Evolutionary conservation across 2,113 vertebrate species (phyloP).

Genomic region (Gulo gulo): DNA sequence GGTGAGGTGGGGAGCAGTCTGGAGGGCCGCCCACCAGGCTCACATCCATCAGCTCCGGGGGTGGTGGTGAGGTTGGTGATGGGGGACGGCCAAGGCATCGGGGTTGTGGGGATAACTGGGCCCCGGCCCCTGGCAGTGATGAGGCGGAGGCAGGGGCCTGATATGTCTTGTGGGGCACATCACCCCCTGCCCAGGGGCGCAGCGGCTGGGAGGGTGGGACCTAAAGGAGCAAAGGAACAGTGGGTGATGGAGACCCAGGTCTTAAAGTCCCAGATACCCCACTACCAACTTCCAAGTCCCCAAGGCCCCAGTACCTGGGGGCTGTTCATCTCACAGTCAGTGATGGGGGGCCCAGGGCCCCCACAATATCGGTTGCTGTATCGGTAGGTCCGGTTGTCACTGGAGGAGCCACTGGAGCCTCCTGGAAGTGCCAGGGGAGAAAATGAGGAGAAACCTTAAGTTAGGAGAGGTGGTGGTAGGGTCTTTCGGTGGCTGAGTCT

Average conservation of each 20-base stretch:
- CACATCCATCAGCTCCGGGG: slow-evolving; percentile 82
- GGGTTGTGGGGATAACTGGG: slow-evolving; percentile 67
- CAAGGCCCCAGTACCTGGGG: slow-evolving; percentile 78
- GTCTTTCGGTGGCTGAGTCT: not conserved
- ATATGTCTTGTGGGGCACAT: slow-evolving; percentile 92
- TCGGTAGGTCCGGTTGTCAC: slow-evolving; percentile 94
- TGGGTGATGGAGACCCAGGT: not conserved
- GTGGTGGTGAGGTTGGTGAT: slow-evolving; percentile 83
- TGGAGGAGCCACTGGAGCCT: slow-evolving; percentile 96
- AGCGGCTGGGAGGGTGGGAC: slow-evolving; percentile 91
- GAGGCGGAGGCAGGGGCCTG: slow-evolving; percentile 86
- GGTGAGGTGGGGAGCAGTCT: slow-evolving; percentile 71
- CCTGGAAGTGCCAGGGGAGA: slow-evolving; percentile 79
- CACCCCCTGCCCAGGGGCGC: slow-evolving; percentile 91
- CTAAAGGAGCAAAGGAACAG: slow-evolving; percentile 72
- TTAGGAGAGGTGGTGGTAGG: not conserved
- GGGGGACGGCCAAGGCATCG: slow-evolving; percentile 83
- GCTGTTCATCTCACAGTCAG: slow-evolving; percentile 96
- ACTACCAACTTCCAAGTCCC: not conserved
- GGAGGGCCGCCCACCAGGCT: slow-evolving; percentile 84
- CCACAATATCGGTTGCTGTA: slow-evolving; percentile 96
- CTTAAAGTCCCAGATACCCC: not conserved
- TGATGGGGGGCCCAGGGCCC: slow-evolving; percentile 90
- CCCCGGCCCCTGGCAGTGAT: slow-evolving; percentile 81
- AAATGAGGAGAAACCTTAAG: not conserved